Conservation (phyloP, 92 coral and sea anemone species). For the Pocillopora grandis region DNA sequence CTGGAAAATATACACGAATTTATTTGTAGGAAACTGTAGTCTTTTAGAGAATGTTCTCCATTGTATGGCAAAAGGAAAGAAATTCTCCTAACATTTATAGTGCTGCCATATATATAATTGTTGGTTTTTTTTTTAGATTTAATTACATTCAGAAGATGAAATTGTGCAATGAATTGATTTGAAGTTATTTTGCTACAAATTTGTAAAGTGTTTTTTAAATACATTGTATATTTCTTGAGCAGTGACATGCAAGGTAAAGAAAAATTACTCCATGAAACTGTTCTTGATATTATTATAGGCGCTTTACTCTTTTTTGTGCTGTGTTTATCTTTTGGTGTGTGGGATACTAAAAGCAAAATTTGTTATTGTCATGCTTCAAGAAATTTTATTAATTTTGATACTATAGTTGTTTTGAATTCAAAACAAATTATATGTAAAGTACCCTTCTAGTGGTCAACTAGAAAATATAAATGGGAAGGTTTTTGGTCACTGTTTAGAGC, state of each 20-base stretch:
- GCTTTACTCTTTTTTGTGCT: not conserved
- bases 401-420: no score
- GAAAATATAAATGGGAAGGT: no score
- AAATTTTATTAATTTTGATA: no score
- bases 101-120: not conserved
- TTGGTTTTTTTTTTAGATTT: not conserved
- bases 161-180: not conserved
- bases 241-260: not conserved
- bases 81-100: not conserved
- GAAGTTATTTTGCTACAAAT: not conserved
- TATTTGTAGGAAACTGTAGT: not conserved
- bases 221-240: not conserved
- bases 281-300: not conserved
- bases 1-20: constrained; percentile 4
- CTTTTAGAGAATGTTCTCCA: not conserved
- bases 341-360: not conserved
- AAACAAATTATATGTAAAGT: no score
- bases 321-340: not conserved
- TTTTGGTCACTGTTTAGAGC: no score
- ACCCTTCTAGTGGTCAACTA: no score
- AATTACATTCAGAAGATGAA: not conserved
- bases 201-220: not conserved
- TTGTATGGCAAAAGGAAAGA: not conserved
- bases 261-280: not conserved
- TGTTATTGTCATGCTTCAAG: no score